Conservation (phyloP, 2,797 vertebrate genomes). For the Pangasius sanitwongsei region DNA sequence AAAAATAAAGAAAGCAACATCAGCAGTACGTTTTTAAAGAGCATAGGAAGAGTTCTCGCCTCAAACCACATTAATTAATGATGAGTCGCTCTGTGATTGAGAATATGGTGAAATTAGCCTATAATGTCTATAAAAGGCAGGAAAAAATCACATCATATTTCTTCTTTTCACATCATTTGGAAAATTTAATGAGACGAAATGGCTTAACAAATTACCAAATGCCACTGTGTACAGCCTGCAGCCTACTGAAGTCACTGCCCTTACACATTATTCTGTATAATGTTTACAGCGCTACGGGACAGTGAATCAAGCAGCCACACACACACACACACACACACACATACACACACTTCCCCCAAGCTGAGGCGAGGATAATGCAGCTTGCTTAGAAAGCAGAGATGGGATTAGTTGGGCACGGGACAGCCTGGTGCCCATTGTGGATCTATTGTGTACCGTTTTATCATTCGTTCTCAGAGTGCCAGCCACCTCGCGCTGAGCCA, state of each 20-base stretch:
- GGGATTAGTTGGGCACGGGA: slow-evolving; percentile 54
- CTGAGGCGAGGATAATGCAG: slow-evolving; percentile 32
- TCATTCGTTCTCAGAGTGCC: slow-evolving; percentile 42
- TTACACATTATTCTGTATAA: background rate
- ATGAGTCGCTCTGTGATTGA: background rate
- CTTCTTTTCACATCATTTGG: slow-evolving; percentile 21
- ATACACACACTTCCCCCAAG: background rate
- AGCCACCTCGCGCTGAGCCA: slow-evolving; percentile 7
- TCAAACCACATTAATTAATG: slow-evolving; percentile 38
- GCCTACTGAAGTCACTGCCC: slow-evolving; percentile 12
- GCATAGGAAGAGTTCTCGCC: background rate
- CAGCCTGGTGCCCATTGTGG: slow-evolving; percentile 57
- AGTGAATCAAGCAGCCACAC: slow-evolving; percentile 15
- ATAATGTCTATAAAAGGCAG: background rate
- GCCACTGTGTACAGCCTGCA: slow-evolving; percentile 30
- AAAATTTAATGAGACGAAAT: background rate
- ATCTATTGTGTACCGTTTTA: slow-evolving; percentile 52
- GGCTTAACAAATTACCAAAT: slow-evolving; percentile 27
- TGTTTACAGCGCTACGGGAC: slow-evolving; percentile 28
- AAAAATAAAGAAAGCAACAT: slow-evolving; percentile 14
- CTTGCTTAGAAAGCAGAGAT: slow-evolving; percentile 55
- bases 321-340: slow-evolving; percentile 29
- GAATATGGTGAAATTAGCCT: background rate
- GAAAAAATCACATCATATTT: slow-evolving; percentile 32
- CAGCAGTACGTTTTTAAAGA: slow-evolving; percentile 25